These are phyloP conservation scores for Chascanopsetta lugubris DNA, from an alignment of 2,113 vertebrate species.

Conservation along the genomic window DNA sequence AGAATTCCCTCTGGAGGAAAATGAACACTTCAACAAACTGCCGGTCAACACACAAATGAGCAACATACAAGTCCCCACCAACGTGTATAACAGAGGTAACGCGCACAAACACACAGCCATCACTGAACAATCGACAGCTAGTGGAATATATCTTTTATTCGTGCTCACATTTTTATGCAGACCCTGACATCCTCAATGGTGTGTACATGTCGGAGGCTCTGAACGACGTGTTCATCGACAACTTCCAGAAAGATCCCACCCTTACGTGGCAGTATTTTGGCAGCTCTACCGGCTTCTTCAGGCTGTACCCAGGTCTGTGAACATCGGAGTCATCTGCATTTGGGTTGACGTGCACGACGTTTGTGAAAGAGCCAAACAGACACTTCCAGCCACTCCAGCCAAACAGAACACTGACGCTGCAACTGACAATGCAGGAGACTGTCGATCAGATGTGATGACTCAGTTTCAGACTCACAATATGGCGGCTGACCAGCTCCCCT, in stretches of 20 bases:
- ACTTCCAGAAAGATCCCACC: slow-evolving; percentile 92
- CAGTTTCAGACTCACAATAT: slow-evolving; percentile 13
- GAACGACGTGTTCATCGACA: slow-evolving; percentile 91
- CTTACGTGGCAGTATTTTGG: slow-evolving; percentile 98
- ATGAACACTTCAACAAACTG: slow-evolving; percentile 91
- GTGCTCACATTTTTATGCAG: slow-evolving; percentile 66
- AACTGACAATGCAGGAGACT: slow-evolving; percentile 39
- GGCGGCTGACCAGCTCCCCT: slow-evolving; percentile 10
- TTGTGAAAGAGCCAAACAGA: too few species aligned
- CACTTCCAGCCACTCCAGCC: slow-evolving; percentile 35
- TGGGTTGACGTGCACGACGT: not conserved
- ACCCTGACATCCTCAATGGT: slow-evolving; percentile 91
- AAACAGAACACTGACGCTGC: slow-evolving; percentile 37
- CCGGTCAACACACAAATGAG: slow-evolving; percentile 89
- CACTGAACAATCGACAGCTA: not conserved
- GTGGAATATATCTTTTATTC: not conserved
- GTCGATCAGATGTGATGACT: slow-evolving; percentile 46
- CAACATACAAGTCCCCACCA: slow-evolving; percentile 93
- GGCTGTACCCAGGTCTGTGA: slow-evolving; percentile 91
- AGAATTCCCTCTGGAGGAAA: slow-evolving; percentile 88
- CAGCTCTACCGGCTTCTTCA: slow-evolving; percentile 94
- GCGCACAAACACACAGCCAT: not conserved
- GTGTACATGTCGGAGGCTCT: slow-evolving; percentile 96
- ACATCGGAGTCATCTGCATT: too few species aligned
- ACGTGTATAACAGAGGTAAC: slow-evolving; percentile 95